Evolutionary conservation across 1,140 invertebrate species (phyloP), one percentile per base, ranked within the genome.

Genomic region (Calosoma granatense): DNA sequence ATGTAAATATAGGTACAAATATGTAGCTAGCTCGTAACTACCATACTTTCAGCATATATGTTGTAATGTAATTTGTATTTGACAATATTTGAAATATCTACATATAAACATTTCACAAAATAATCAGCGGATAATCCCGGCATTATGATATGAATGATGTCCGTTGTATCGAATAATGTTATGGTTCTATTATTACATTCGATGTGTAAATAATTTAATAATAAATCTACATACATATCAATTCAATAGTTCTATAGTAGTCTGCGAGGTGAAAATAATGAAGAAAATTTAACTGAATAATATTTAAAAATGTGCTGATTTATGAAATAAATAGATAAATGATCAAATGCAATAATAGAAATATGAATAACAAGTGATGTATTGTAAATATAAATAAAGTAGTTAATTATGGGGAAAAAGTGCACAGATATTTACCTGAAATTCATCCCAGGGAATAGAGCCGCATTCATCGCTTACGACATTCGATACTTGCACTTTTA

Each of bases 371-470:
- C 20, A 61, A 64, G 55, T 20, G 15, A 59, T 47, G 54, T 51
- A 43, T 51, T 51, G 36, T 59, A 51, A 56, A 57, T 58, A 43
- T 57, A 58, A 22, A 58, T 59, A 59, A 51, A 47, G 55, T 20
- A 61, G 55, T 20, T 51, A 41, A 54, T 17, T 12, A 55, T 57
- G 52, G 41, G 15, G n/a, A 61, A 53, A 60, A 58, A 59, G 65
- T n/a, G n/a, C n/a, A n/a, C n/a, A n/a, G n/a, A n/a, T n/a, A n/a
- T 64, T 74, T 73, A 92, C 90, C 85, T 94, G 92, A 76, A 97
- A 90, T 75, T 95, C 92, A 68, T 95, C 92, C 85, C 90, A 94
- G 2, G 87, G 85, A 67, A 95, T 93, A 51, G 88, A 85, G 4
- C 83, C 80, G 69, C 89, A 92, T 70, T 95, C 91, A 62, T 92